Percentiles rank a stretch among this genome's conserved stretches.
Conservation (phyloP, 2,797 vertebrate genomes). For the Gadopsis marmoratus region DNA sequence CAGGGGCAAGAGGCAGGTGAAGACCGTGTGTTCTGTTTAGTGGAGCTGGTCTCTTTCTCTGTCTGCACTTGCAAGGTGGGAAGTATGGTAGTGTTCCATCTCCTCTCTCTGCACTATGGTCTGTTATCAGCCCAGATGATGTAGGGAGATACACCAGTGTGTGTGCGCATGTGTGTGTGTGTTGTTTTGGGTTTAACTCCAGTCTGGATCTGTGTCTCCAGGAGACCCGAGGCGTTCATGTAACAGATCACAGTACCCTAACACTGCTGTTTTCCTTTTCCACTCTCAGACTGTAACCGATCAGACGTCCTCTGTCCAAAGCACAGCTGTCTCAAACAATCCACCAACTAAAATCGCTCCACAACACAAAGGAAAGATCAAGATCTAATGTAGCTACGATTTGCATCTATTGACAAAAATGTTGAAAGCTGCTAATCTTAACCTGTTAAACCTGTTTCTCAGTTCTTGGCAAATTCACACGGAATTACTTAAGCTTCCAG, state of each 20-base stretch:
- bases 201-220: conserved; percentile 74
- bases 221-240: conserved; percentile 66
- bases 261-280: conserved; percentile 57
- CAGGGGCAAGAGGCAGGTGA: conserved; percentile 57
- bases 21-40: conserved; percentile 55
- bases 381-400: conserved; percentile 10
- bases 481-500: not conserved
- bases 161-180: conserved; percentile 13
- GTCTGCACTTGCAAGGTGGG: conserved; percentile 53
- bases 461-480: not conserved
- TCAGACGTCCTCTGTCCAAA: conserved; percentile 46
- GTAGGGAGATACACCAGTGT: conserved; percentile 59
- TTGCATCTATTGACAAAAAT: conserved; percentile 17
- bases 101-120: conserved; percentile 60
- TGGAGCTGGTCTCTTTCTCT: conserved; percentile 46
- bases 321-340: conserved; percentile 42
- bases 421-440: conserved; percentile 5
- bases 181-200: conserved; percentile 65
- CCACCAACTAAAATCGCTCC: conserved; percentile 37
- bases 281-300: conserved; percentile 46
- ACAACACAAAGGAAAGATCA: conserved; percentile 24
- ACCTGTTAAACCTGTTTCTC: conserved; percentile 3
- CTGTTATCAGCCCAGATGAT: conserved; percentile 79
- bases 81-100: conserved; percentile 61
- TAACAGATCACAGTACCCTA: conserved; percentile 68